phyloP scores from a whole-genome alignment of 2,113 vertebrate species.

The Pangasianodon gigas region DNA sequence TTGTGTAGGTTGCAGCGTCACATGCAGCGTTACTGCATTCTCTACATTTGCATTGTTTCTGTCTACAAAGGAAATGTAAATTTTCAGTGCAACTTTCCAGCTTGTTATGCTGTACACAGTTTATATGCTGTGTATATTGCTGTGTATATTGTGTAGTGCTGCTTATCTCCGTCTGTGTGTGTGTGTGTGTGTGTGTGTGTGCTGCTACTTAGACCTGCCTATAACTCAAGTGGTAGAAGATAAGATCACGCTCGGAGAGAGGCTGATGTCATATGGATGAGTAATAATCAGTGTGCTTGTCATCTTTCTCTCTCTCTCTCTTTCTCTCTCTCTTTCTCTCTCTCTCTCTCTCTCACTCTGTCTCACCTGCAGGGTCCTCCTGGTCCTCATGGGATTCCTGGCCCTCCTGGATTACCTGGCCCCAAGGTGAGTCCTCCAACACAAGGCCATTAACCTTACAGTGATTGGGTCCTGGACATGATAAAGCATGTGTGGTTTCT shows the following conservation, averaged over 20 bases:
- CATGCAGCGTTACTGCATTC: too few relatives aligned
- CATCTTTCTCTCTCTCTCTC: conserved; percentile 41
- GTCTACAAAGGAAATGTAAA: too few relatives aligned
- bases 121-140: too few relatives aligned
- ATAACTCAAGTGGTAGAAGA: neutral
- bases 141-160: too few relatives aligned
- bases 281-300: conserved; percentile 15
- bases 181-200: conserved; percentile 31
- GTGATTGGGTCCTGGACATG: neutral
- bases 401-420: conserved; percentile 86
- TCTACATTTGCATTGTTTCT: too few relatives aligned
- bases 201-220: neutral
- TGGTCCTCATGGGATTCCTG: conserved; percentile 90
- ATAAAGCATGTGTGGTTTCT: neutral
- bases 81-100: neutral
- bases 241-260: conserved; percentile 3
- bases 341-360: conserved; percentile 32
- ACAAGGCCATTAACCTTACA: neutral
- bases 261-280: conserved; percentile 32
- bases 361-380: conserved; percentile 78
- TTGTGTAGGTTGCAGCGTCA: too few relatives aligned
- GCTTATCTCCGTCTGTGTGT: neutral
- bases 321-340: conserved; percentile 32
- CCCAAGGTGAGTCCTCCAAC: conserved; percentile 81
- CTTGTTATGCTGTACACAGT: neutral